Evolutionary conservation across 2,888 invertebrate genomes (phyloP), one percentile per base, ranked within the genome.

Genomic region (Hipparchia sbordonii): DNA sequence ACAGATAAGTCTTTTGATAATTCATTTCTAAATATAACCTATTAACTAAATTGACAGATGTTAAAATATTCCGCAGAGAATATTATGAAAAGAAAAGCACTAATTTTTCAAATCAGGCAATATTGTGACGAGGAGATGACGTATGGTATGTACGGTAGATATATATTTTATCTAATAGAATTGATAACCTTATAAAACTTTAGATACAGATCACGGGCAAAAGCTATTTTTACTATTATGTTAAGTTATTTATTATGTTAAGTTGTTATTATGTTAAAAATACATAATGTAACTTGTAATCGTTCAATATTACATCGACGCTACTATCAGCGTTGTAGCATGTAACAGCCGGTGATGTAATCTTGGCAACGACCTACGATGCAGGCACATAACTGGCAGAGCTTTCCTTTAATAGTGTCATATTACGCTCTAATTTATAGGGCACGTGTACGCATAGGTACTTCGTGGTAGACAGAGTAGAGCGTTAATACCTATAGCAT

Each of bases 331-430:
- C n/a, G n/a, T 8, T 13, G 61, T 10, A 23, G 23, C 51, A 51
- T 23, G 23, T 65, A 46, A 33, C 23, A 51, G 65, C 23, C 12
- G 65, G 52, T 39, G 65, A 65, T 65, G 65, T 65, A 65, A 65
- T 65, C 65, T 65, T 65, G 65, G 65, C 65, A 65, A 33, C 52
- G 33, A 33, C 33, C 65, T 39, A 65, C 65, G 65, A 10, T 65
- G 52, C 52, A 52, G 52, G 46, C 52, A 51, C 52, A 33, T 52
- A 52, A 23, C 52, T 65, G 65, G 52, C 65, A 51, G 51, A 52
- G 65, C 65, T 23, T 51, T 51, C 51, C 65, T 52, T 65, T 51
- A 51, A 65, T 65, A 65, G 65, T 65, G 52, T 65, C 52, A 65
- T 65, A 65, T 65, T 33, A 52, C 23, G 52, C 23, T 52, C 51